These are phyloP conservation scores for Melinaea menophilus DNA, from an alignment of 2,888 invertebrate genomes.

Conservation along the genomic window DNA sequence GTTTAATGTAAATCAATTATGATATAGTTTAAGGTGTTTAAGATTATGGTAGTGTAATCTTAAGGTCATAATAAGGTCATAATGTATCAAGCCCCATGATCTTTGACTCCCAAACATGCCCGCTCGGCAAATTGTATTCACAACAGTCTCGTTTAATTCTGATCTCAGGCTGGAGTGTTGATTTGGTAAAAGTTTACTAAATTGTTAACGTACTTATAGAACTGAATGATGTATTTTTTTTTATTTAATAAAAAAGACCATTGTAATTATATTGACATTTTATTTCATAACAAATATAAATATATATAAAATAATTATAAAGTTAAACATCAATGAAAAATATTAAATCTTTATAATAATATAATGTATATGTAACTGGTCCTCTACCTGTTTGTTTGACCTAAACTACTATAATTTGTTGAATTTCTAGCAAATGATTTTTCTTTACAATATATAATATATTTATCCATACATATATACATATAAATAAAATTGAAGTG, in stretches of 20 bases:
- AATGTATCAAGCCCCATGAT: slow-evolving; percentile 33
- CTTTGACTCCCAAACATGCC: slow-evolving; percentile 32
- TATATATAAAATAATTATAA: too few species aligned
- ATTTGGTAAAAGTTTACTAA: slow-evolving; percentile 74
- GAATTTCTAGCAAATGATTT: too few species aligned
- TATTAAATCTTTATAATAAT: too few species aligned
- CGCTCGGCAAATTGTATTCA: slow-evolving; percentile 35
- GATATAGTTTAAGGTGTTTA: slow-evolving; percentile 56
- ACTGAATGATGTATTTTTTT: slow-evolving; percentile 73
- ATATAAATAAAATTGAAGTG: too few species aligned
- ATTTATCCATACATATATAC: too few species aligned
- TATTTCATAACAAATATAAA: slow-evolving; percentile 11
- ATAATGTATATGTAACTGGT: too few species aligned
- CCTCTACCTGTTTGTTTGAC: too few species aligned
- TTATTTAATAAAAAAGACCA: slow-evolving; percentile 74
- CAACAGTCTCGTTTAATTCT: slow-evolving; percentile 45
- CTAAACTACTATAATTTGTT: too few species aligned
- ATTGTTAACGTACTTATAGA: slow-evolving; percentile 76
- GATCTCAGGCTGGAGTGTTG: slow-evolving; percentile 72
- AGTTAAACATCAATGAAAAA: too few species aligned
- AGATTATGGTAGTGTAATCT: slow-evolving; percentile 51
- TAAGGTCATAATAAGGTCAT: slow-evolving; percentile 51
- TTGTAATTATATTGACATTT: slow-evolving; percentile 47
- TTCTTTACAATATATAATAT: too few species aligned
- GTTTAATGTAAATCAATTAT: slow-evolving; percentile 65